These are phyloP conservation scores for Threskiornis aethiopicus DNA, from an alignment of 2,797 vertebrate species.

Conservation along the genomic window DNA sequence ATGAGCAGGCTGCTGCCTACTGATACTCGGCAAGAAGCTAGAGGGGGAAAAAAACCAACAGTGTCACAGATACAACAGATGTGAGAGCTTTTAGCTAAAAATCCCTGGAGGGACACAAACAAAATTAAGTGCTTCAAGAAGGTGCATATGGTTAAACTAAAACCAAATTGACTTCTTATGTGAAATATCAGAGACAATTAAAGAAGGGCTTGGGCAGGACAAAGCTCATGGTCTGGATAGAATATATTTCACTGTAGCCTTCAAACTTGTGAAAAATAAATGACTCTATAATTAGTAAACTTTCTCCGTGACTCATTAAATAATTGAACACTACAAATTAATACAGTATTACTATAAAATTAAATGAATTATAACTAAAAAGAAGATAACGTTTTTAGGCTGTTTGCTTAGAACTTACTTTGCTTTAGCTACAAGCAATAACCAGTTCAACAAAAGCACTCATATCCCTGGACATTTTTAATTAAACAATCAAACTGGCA, in stretches of 20 bases:
- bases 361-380: background rate
- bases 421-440: background rate
- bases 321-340: background rate
- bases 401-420: background rate
- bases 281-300: background rate
- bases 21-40: background rate
- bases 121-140: background rate
- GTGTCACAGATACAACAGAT: background rate
- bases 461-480: background rate
- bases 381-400: background rate
- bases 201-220: background rate
- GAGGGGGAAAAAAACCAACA: background rate
- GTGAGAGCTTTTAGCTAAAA: background rate
- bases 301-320: background rate
- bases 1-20: constrained; percentile 18
- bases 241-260: background rate
- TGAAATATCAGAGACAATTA: background rate
- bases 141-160: background rate
- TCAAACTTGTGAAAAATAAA: background rate
- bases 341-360: background rate
- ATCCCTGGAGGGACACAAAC: background rate
- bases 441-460: background rate
- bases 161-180: background rate
- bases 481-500: background rate
- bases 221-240: background rate